Base-by-base conservation (phyloP, 2,888 invertebrate genomes). In the Lasioglossum leucozonium region DNA sequence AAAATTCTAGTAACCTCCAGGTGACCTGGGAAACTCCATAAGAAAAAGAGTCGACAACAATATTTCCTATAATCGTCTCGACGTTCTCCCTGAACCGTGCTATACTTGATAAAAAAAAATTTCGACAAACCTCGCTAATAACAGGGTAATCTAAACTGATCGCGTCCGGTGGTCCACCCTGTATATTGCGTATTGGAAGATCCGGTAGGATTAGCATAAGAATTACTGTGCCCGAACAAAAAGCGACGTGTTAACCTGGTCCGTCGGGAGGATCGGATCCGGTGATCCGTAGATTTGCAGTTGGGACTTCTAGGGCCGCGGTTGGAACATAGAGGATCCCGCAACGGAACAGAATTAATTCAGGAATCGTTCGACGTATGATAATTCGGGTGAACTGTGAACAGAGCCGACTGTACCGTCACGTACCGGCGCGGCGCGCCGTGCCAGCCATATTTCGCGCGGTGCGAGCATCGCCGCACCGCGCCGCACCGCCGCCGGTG, bases 311-410 rank as follows among this genome's bases (percentile, higher is more conserved):
- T 26, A 30, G 58, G 26, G 10, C 11, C 4, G n/a, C 13, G 58
- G 58, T 51, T 26, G 26, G 58, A 58, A 30, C 58, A 58, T 5
- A 26, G 69, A 5, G 10, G n/a, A 22, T 69, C 40, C 40, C 72
- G 72, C 78, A 75, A 18, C 51, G 80, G 65, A 65, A 84, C 55
- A 44, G 77, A 77, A 84, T 84, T 82, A 77, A 84, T 82, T 84
- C 77, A 47, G 71, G 47, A 83, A 83, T 37, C 55, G 72, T 10
- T 72, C 51, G 84, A 78, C 79, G 85, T 79, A 85, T 84, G 79
- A 84, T 79, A 84, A 83, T 84, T 84, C 51, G 10, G 11, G 58
- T 58, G 58, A 58, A 34, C 34, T 44, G n/a, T n/a, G 51, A 30
- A 34, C 51, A 0, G 18, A 16, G 26, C 37, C 73, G 37, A 44